Base-by-base conservation (phyloP, 2,113 vertebrate species). In the Platycercus adscitus region DNA sequence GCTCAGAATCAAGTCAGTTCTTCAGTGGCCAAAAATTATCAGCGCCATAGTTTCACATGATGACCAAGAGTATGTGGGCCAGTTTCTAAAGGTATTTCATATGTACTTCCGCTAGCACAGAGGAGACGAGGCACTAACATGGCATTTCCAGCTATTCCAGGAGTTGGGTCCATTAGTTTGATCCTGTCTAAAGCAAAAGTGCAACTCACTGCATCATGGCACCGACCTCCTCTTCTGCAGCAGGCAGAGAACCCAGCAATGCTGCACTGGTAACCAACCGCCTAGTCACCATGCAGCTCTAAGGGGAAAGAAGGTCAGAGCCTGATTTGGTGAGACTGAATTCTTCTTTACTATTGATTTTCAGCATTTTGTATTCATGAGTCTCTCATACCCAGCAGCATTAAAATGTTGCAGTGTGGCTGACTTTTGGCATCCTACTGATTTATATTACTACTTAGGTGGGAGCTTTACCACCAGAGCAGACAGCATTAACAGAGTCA, bases 391-490 rank as follows among this genome's bases (percentile, higher is more conserved):
- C 50, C 56, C 60, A 93, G 50, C 39, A 68, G 47, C 64, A 47
- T 71, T 93, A 88, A 79, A 89, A 81, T 44, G 69, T 58, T 77
- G n/a, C 39, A 68, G 33, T 79, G 50, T 86, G 61, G 69, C 64
- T 91, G 58, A 80, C 73, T 89, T 86, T 63, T 81, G 64, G 47
- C 49, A 80, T 69, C 83, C 61, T 69, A 33, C 31, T 82, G 85
- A 96, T 93, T 92, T 93, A 80, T 87, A 47, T 92, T 86, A 37
- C 86, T 29, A 2, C 80, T 91, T 88, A 92, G 79, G 66, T 75
- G 53, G 55, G 44, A 91, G 29, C 66, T 63, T 73, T 21, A 9
- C 80, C 84, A 65, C 81, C 76, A 91, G 80, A 72, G 55, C 87
- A 93, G 44, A 52, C n/a, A 28, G 43, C 53, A 82, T 93, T 94